A percentile compares a stretch with the other conserved stretches of the same genome.
These are phyloP conservation scores for Stegodyphus dumicola DNA, from an alignment of 1,140 invertebrate species.

Conservation along the genomic window DNA sequence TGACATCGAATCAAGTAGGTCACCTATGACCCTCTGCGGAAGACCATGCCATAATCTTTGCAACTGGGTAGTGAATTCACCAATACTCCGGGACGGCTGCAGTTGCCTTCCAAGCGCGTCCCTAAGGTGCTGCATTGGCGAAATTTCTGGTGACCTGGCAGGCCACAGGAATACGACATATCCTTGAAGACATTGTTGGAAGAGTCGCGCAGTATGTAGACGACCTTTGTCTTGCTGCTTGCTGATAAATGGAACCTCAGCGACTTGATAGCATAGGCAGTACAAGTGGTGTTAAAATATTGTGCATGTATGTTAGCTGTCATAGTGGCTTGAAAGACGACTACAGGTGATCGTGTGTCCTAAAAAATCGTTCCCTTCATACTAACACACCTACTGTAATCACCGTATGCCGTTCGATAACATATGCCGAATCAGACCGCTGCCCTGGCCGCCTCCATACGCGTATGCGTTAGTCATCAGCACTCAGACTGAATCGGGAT, in stretches of 20 bases:
- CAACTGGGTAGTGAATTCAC: too few species aligned
- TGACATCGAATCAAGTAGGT: too few species aligned
- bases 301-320: not conserved
- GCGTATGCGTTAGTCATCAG: not conserved
- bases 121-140: not conserved
- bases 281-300: not conserved
- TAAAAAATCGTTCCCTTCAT: not conserved
- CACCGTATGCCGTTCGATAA: not conserved
- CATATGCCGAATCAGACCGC: not conserved
- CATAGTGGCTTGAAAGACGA: not conserved
- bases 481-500: not conserved
- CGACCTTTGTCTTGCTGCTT: not conserved
- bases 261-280: too few species aligned
- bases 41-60: too few species aligned
- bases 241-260: not conserved
- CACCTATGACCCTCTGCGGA: too few species aligned
- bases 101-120: too few species aligned
- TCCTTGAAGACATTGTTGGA: not conserved
- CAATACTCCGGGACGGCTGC: too few species aligned
- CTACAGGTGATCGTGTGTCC: too few species aligned
- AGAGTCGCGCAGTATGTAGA: not conserved
- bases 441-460: not conserved
- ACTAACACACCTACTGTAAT: not conserved
- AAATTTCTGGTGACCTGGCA: not conserved
- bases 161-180: too few species aligned